phyloP scores from a whole-genome alignment of 2,888 invertebrate species.

The Trichogramma dendrolimi region DNA sequence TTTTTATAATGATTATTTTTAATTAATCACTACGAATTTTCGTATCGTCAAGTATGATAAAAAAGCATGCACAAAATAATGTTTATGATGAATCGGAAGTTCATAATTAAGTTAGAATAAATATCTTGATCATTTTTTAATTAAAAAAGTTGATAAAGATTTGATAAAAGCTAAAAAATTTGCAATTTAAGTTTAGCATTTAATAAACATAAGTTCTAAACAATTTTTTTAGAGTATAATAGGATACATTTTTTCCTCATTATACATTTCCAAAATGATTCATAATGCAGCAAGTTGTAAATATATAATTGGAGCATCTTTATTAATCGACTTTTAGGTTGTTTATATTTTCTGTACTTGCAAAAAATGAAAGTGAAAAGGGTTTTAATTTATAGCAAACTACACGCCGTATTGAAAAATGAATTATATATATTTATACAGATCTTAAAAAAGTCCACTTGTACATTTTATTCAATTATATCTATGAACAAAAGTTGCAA shows the following conservation, averaged over 20 bases:
- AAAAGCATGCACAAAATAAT: no score
- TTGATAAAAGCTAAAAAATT: background rate
- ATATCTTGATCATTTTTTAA: no score
- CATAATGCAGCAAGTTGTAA: slow-evolving; percentile 40
- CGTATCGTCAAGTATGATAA: no score
- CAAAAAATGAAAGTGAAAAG: slow-evolving; percentile 29
- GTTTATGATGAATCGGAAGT: no score
- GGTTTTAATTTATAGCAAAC: slow-evolving; percentile 5
- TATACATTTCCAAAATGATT: slow-evolving; percentile 42
- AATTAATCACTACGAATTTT: no score
- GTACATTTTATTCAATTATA: background rate
- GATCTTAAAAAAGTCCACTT: background rate
- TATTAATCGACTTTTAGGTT: slow-evolving; percentile 40
- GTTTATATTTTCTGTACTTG: slow-evolving; percentile 21
- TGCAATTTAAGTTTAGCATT: background rate
- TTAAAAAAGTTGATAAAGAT: no score
- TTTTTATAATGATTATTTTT: no score
- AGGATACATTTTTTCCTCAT: slow-evolving; percentile 42
- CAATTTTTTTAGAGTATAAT: slow-evolving; percentile 41
- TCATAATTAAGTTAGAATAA: no score
- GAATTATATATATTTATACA: background rate
- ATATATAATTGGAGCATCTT: slow-evolving; percentile 45
- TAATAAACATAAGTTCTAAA: background rate
- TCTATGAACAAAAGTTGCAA: no score
- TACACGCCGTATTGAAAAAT: background rate